These are phyloP conservation scores for Exocentrus adspersus DNA, from an alignment of 2,888 invertebrate genomes.

Conservation along the genomic window DNA sequence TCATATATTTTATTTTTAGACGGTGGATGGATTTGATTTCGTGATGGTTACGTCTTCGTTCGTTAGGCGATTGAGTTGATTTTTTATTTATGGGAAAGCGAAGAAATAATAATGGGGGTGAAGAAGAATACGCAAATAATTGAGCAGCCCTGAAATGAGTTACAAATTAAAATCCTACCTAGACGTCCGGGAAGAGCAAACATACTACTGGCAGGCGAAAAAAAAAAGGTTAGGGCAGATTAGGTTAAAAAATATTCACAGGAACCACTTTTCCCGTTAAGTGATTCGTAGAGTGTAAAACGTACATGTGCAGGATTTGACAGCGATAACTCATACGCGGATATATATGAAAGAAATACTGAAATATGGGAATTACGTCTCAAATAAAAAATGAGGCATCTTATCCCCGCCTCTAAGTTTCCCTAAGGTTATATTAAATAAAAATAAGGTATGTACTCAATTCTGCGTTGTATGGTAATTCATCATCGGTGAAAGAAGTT, in stretches of 20 bases:
- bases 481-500: too few species aligned
- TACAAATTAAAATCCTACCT: too few species aligned
- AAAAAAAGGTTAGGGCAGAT: too few species aligned
- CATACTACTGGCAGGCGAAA: too few species aligned
- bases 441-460: too few species aligned
- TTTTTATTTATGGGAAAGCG: not conserved
- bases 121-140: too few species aligned
- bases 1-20: not conserved
- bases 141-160: too few species aligned
- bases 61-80: not conserved
- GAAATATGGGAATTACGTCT: conserved; percentile 1
- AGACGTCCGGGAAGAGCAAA: too few species aligned
- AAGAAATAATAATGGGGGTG: not conserved
- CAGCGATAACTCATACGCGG: not conserved
- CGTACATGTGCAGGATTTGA: not conserved
- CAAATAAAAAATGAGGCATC: not conserved
- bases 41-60: not conserved
- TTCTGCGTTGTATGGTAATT: too few species aligned
- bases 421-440: not conserved
- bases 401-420: not conserved
- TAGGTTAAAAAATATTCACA: not conserved
- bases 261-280: not conserved
- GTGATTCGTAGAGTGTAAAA: not conserved
- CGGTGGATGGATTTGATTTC: not conserved
- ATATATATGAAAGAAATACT: not conserved